Conservation (phyloP, 1,140 invertebrate genomes). For the Chionoecetes opilio region DNA sequence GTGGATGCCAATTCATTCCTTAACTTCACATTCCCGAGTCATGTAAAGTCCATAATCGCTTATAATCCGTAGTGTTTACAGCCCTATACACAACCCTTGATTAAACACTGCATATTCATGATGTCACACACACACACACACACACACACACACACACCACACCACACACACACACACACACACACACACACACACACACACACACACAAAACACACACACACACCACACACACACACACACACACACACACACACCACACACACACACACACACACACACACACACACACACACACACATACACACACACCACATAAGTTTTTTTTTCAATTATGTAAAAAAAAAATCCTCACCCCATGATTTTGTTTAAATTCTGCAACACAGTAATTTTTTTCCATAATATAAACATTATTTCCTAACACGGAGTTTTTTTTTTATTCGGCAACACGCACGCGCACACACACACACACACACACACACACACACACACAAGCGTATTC, state of each 20-base stretch:
- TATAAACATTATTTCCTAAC: too few relatives aligned
- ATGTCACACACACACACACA: conserved; percentile 16
- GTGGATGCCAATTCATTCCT: background rate
- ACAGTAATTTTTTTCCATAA: too few relatives aligned
- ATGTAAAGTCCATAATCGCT: background rate
- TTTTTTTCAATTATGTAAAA: too few relatives aligned
- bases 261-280: conserved; percentile 18
- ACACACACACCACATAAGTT: background rate
- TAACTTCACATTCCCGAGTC: background rate
- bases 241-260: background rate
- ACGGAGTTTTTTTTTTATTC: too few relatives aligned
- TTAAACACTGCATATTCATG: background rate
- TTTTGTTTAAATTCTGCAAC: too few relatives aligned
- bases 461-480: too few relatives aligned
- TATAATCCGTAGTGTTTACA: too few relatives aligned
- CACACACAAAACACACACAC: background rate
- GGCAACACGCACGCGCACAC: too few relatives aligned
- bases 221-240: background rate
- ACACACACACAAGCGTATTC: too few relatives aligned
- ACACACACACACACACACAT: conserved; percentile 6
- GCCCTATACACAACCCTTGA: background rate
- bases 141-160: background rate
- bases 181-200: conserved; percentile 18
- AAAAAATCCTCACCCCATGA: too few relatives aligned
- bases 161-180: background rate